These are phyloP conservation scores for Pitangus sulphuratus DNA, from an alignment of 2,797 vertebrate genomes.

Conservation along the genomic window DNA sequence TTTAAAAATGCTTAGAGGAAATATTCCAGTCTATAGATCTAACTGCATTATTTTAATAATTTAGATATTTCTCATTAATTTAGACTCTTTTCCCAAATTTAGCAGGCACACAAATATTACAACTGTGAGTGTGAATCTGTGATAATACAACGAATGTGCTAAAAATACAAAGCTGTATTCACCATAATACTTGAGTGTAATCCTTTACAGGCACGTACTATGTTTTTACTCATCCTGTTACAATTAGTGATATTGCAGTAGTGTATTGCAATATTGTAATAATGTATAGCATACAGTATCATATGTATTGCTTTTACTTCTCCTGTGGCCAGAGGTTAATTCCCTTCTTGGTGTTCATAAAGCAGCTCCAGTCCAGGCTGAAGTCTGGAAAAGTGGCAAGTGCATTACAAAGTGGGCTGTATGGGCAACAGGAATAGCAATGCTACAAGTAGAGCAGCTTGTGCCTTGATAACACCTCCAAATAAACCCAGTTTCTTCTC, in stretches of 20 bases:
- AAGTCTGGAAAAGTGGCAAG: not conserved
- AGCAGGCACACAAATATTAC: not conserved
- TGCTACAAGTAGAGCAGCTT: not conserved
- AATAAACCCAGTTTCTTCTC: not conserved
- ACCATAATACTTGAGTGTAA: not conserved
- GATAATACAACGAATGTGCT: not conserved
- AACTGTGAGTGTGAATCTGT: not conserved
- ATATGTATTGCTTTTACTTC: not conserved
- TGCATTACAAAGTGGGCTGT: not conserved
- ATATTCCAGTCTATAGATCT: not conserved
- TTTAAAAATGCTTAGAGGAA: not conserved
- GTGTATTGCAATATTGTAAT: not conserved
- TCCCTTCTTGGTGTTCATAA: not conserved
- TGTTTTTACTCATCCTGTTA: not conserved
- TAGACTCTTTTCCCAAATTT: not conserved
- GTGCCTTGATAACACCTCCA: rapidly evolving
- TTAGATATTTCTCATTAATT: not conserved
- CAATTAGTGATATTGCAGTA: not conserved
- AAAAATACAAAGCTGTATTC: not conserved
- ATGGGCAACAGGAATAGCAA: not conserved
- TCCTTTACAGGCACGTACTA: not conserved
- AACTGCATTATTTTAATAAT: not conserved
- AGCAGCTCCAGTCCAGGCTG: not conserved
- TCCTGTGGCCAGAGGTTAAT: not conserved
- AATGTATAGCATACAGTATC: not conserved